Base-by-base conservation (phyloP, 2,113 vertebrate species). In the Phalacrocorax pelagicus region DNA sequence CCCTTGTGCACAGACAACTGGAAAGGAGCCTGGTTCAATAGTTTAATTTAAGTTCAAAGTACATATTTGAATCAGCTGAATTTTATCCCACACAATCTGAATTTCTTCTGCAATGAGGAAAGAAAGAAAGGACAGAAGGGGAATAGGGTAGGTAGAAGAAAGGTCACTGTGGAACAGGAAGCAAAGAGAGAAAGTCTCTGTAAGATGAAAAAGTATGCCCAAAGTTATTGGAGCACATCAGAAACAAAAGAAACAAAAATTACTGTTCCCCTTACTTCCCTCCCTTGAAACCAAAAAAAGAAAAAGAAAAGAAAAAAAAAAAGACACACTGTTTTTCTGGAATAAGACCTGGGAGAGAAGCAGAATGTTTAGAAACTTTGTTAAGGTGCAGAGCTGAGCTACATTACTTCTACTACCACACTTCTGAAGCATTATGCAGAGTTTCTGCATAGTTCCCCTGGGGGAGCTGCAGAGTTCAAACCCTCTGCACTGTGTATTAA, bases 1-100 rank as follows among this genome's bases (percentile, higher is more conserved):
- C 10, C 29, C 23, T 85, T 66, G 32, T 38, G 27, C 21, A 78
- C 29, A 66, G 13, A 63, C 30, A 89, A 20, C 36, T 42, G 49
- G 38, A 78, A 74, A 72, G 21, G n/a, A 95, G 19, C 12, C 23
- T 15, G 79, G 36, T 46, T 90, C 61, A 72, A 71, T 32, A 47
- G 55, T 51, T 96, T 74, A 83, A 73, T 95, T 87, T 47, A 93
- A 91, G 9, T 91, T 92, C 38, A 72, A 80, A 44, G 15, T 67
- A 42, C 12, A 79, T 83, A 55, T 47, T 63, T 55, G 52, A 92
- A 75, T 83, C 30, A 91, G 34, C 14, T 85, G 23, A 86, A 83
- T 88, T 96, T 88, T 89, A 83, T 61, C 30, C 51, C 27, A 72
- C 21, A 34, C 15, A 82, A 23, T 54, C 42, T 54, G 57, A 58